Evolutionary conservation across 2,888 invertebrate species (phyloP).

Genomic region (Cataglyphis altisquamis): DNA sequence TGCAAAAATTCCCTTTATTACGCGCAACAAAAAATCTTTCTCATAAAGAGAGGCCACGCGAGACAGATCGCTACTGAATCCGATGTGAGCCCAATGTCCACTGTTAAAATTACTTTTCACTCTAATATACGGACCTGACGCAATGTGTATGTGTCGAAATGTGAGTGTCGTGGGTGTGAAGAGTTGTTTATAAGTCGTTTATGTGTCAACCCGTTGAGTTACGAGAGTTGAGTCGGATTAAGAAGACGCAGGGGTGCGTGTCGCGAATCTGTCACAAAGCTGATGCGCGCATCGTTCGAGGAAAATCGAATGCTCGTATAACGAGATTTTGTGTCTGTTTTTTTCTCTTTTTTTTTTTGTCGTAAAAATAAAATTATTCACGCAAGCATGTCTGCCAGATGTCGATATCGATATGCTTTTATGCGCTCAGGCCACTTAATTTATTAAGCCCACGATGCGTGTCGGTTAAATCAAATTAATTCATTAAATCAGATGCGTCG

Average conservation of each 20-base stretch:
- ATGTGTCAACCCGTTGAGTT: neutral
- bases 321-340: neutral
- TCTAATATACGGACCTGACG: constrained; percentile 70
- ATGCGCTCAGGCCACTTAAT: constrained; percentile 1
- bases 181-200: constrained; percentile 21
- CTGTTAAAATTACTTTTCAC: constrained; percentile 60
- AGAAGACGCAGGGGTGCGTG: constrained; percentile 28
- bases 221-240: constrained; percentile 44
- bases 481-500: constrained; percentile 26
- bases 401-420: neutral
- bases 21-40: neutral
- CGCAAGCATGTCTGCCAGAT: neutral
- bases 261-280: constrained; percentile 51
- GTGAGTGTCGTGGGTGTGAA: constrained; percentile 53
- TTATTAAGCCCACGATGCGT: constrained; percentile 13
- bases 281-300: constrained; percentile 52
- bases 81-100: constrained; percentile 63
- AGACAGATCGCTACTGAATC: constrained; percentile 60
- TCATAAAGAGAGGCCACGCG: constrained; percentile 4
- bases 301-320: constrained; percentile 39
- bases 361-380: constrained; percentile 19
- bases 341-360: neutral
- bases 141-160: constrained; percentile 66
- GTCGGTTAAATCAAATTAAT: constrained; percentile 5
- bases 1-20: neutral